These are phyloP conservation scores for Lepilemur ruficaudatus DNA, from an alignment of 2,797 vertebrate species.

Conservation along the genomic window DNA sequence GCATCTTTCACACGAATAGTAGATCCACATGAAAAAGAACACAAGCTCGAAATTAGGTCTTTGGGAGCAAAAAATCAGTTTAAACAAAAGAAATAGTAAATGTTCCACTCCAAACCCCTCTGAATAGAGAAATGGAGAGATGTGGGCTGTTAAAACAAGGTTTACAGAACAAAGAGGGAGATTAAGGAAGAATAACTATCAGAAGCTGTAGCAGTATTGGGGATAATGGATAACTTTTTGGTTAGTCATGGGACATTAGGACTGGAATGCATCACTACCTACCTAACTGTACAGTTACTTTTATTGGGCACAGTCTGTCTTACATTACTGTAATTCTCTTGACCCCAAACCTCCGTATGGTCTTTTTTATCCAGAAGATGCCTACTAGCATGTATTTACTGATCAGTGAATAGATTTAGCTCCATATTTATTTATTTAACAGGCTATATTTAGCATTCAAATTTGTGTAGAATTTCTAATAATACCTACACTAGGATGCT, in stretches of 20 bases:
- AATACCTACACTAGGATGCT: background rate
- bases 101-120: background rate
- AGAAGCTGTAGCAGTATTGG: background rate
- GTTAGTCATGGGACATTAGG: background rate
- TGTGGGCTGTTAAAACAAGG: background rate
- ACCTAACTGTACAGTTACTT: background rate
- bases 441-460: background rate
- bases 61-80: background rate
- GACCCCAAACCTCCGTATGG: background rate
- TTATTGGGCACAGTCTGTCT: background rate
- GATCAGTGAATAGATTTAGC: background rate
- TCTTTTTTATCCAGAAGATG: background rate
- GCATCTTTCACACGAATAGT: background rate
- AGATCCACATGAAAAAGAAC: conserved; percentile 26
- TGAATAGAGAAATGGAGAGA: background rate
- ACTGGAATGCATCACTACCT: too few species aligned
- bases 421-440: background rate
- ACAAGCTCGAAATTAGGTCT: conserved; percentile 52
- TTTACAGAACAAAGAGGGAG: background rate
- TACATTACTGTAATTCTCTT: background rate
- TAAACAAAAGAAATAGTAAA: conserved; percentile 42
- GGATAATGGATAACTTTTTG: background rate
- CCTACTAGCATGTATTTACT: background rate
- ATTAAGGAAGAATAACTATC: background rate
- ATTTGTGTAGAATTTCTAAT: background rate